phyloP scores from a whole-genome alignment of 2,888 invertebrate species.

The Megamerina dolium region DNA sequence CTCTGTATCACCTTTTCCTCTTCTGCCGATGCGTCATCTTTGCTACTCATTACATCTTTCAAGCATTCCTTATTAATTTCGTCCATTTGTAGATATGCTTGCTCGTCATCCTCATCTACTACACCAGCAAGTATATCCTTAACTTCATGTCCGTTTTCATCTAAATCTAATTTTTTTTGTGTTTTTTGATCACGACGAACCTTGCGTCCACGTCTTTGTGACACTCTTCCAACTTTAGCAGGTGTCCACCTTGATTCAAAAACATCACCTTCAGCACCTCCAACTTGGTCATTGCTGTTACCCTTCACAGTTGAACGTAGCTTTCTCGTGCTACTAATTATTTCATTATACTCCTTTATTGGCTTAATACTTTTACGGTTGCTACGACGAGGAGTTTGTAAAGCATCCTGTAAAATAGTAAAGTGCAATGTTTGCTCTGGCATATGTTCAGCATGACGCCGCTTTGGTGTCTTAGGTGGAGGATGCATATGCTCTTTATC shows the following conservation, averaged over 20 bases:
- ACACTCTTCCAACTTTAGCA: conserved; percentile 33
- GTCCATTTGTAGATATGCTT: no score
- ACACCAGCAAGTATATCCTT: background rate
- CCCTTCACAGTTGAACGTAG: conserved; percentile 16
- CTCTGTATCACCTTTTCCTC: background rate
- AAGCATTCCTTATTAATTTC: no score
- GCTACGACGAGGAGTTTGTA: conserved; percentile 39
- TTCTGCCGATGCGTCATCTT: background rate
- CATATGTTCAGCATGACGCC: no score
- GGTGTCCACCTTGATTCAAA: conserved; percentile 29
- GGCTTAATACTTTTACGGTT: conserved; percentile 40
- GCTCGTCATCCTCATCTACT: background rate
- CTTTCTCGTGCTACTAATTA: conserved; percentile 23
- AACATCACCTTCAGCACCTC: background rate
- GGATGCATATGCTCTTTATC: no score
- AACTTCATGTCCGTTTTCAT: background rate
- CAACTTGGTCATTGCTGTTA: conserved; percentile 7
- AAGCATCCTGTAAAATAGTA: conserved; percentile 5
- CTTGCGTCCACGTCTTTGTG: conserved; percentile 28
- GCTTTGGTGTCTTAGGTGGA: no score
- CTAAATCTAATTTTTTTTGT: background rate
- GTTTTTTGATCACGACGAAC: no score
- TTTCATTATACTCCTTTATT: conserved; percentile 37
- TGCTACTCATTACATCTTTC: background rate
- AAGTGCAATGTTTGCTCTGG: conserved; percentile 4